Conservation (phyloP, 2,888 invertebrate genomes). For the Prenolepis imparis region DNA sequence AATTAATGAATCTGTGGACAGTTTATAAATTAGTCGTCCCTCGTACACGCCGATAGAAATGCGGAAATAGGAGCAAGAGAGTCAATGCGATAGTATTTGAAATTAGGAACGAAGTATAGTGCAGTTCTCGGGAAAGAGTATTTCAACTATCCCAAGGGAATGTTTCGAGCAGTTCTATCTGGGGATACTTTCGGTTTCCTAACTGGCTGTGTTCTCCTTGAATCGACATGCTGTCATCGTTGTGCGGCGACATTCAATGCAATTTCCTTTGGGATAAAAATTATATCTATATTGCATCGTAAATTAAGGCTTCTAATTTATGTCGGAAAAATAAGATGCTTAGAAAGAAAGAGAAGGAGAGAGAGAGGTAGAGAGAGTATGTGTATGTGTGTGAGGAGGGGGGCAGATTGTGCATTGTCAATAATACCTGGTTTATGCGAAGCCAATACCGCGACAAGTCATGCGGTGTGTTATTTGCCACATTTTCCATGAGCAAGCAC, state of each 20-base stretch:
- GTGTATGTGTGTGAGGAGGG: neutral
- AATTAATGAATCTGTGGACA: slow-evolving; percentile 71
- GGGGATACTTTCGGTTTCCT: slow-evolving; percentile 63
- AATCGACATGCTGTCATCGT: slow-evolving; percentile 57
- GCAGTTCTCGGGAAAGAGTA: slow-evolving; percentile 62
- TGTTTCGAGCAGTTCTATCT: slow-evolving; percentile 62
- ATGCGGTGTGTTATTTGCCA: neutral
- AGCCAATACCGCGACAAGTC: slow-evolving; percentile 31
- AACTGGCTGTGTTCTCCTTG: slow-evolving; percentile 36
- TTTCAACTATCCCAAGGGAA: slow-evolving; percentile 72
- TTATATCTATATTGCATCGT: slow-evolving; percentile 61
- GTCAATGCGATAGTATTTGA: slow-evolving; percentile 69
- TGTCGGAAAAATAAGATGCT: slow-evolving; percentile 8
- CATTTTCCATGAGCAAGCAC: slow-evolving; percentile 11
- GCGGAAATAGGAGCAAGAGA: slow-evolving; percentile 47
- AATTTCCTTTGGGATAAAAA: slow-evolving; percentile 68
- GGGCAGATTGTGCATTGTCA: neutral
- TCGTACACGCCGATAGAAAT: slow-evolving; percentile 68
- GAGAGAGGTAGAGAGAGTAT: neutral
- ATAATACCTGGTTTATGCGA: slow-evolving; percentile 33
- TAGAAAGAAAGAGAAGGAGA: neutral
- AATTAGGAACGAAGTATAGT: slow-evolving; percentile 67
- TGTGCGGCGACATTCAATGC: slow-evolving; percentile 66
- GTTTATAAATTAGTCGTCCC: slow-evolving; percentile 73
- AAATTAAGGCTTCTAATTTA: slow-evolving; percentile 9